phyloP scores from a whole-genome alignment of 2,888 invertebrate genomes.

The Oligia fasciuncula region DNA sequence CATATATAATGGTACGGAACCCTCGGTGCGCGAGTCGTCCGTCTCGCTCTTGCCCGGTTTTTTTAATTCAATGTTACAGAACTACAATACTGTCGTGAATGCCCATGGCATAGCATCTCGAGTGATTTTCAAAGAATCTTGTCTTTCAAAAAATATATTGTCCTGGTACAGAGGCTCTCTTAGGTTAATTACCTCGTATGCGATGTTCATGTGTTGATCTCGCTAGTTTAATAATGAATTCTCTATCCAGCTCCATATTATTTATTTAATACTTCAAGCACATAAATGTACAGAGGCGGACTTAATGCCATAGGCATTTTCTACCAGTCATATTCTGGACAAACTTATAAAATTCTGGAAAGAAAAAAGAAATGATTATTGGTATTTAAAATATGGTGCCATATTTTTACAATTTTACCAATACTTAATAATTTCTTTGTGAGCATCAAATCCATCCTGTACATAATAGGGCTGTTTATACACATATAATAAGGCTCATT shows the following conservation, averaged over 20 bases:
- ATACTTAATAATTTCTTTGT: background rate
- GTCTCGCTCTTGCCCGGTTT: background rate
- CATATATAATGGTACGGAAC: no score
- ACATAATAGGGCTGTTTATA: background rate
- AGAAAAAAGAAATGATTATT: no score
- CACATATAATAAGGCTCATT: background rate
- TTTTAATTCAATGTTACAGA: background rate
- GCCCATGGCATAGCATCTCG: background rate
- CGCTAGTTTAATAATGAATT: no score
- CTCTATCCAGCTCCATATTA: background rate
- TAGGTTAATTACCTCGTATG: no score
- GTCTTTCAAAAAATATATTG: no score
- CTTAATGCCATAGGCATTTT: no score
- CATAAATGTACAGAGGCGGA: no score
- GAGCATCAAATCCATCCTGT: background rate
- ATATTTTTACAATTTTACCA: background rate
- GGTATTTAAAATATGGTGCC: no score
- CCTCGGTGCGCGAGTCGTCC: no score
- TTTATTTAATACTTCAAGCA: no score
- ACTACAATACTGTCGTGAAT: background rate
- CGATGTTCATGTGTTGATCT: no score
- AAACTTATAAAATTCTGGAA: background rate
- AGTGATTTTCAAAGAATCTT: background rate
- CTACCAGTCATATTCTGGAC: background rate
- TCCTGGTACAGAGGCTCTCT: no score